phyloP scores from a whole-genome alignment of 2,113 vertebrate genomes.

The Typhlomys cinereus region DNA sequence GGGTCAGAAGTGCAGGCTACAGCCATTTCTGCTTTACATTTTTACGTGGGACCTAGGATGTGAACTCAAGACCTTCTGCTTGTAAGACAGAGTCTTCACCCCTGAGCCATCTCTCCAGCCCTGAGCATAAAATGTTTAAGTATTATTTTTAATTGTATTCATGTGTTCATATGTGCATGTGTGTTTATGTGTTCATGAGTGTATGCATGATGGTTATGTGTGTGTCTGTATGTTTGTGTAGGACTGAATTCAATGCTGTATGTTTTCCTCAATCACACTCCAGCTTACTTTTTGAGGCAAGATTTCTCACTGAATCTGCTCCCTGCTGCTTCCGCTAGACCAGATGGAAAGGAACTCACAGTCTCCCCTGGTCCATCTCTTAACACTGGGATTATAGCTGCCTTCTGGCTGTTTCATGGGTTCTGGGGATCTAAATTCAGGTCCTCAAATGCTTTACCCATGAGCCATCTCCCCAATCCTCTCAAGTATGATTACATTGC shows the following conservation, averaged over 20 bases:
- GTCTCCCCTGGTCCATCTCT: background rate
- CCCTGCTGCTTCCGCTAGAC: background rate
- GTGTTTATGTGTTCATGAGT: too few species aligned
- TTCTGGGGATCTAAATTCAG: too few species aligned
- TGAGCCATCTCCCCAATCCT: background rate
- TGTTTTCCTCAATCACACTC: background rate
- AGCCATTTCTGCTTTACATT: too few species aligned
- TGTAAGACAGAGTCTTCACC: too few species aligned
- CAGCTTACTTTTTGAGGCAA: background rate
- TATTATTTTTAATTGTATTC: background rate
- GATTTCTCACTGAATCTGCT: background rate
- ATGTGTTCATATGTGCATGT: too few species aligned
- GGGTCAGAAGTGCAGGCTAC: too few species aligned
- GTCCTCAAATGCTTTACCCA: background rate
- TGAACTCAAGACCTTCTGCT: background rate
- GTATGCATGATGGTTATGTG: too few species aligned
- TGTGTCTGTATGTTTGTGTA: too few species aligned
- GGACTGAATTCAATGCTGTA: too few species aligned
- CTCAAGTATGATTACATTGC: background rate
- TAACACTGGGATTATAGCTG: background rate
- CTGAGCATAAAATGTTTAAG: background rate
- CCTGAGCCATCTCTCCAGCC: background rate
- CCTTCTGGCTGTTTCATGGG: background rate
- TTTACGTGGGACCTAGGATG: too few species aligned
- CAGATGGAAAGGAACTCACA: too few species aligned